Percentiles rank a stretch among this genome's conserved stretches.
Conservation (phyloP, 2,113 vertebrate genomes). For the Clarias macrocephalus region DNA sequence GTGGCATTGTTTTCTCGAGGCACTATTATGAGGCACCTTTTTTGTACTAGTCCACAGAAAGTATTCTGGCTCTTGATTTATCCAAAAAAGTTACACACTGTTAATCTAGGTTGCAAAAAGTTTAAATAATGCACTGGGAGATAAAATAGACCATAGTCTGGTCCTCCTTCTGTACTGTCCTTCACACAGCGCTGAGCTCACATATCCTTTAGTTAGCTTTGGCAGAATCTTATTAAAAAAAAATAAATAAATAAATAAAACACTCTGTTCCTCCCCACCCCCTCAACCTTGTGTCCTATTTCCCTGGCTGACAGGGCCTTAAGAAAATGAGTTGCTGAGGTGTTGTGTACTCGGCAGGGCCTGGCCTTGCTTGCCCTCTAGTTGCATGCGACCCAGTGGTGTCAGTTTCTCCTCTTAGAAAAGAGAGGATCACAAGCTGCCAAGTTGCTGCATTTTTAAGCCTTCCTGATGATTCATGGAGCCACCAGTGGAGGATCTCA, state of each 20-base stretch:
- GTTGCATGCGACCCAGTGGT: constrained; percentile 45
- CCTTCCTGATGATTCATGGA: constrained; percentile 21
- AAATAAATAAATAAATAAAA: too few relatives aligned
- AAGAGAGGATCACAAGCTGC: constrained; percentile 62
- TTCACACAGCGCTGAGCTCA: constrained; percentile 61
- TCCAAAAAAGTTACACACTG: not conserved
- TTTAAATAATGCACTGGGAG: constrained; percentile 24
- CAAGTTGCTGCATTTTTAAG: constrained; percentile 55
- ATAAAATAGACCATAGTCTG: constrained; percentile 48
- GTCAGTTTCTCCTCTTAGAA: constrained; percentile 66
- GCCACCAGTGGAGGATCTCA: constrained; percentile 50
- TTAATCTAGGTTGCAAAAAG: not conserved
- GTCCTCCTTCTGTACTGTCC: constrained; percentile 47
- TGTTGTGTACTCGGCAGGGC: constrained; percentile 53
- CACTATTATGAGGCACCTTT: constrained; percentile 33
- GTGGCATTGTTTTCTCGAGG: constrained; percentile 50
- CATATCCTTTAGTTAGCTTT: constrained; percentile 67
- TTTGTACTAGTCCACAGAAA: not conserved
- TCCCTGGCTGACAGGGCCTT: constrained; percentile 47
- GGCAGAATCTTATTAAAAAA: constrained; percentile 58
- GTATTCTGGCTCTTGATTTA: constrained; percentile 6
- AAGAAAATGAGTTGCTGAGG: constrained; percentile 61
- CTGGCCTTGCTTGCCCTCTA: constrained; percentile 50
- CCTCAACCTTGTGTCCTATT: constrained; percentile 46
- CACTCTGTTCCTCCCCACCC: constrained; percentile 59